Evolutionary conservation across 2,113 vertebrate species (phyloP), one percentile per base, ranked within the genome.

Genomic region (Erpornis zantholeuca): DNA sequence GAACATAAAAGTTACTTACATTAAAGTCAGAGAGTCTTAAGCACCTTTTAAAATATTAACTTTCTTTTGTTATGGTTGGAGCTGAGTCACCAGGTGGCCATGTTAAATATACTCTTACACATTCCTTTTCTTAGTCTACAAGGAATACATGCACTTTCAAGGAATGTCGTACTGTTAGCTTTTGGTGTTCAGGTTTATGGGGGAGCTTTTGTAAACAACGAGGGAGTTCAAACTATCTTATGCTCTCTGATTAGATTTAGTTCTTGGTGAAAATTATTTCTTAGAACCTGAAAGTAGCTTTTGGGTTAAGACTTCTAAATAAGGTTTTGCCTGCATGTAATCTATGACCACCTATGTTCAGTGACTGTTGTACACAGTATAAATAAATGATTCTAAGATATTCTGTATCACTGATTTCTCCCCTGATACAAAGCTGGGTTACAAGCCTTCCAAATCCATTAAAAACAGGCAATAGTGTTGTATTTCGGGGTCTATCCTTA

Each of bases 51-150:
- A 96, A 97, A 93, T 82, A 85, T 38, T 92, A 89, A 60, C 81
- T 92, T 88, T 90, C 66, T 79, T 80, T 85, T 91, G 78, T 87
- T 94, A 69, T 86, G 71, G 38, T 85, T 86, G 50, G 29, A 96
- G 56, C 29, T 2, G 35, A 95, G 68, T 90, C 71, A 88, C 82
- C 93, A 92, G 87, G 89, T 96, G 93, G 84, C 82, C 75, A 71
- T 68, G 57, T 89, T 91, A 91, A 96, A 95, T 94, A 73, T 82
- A 95, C 88, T 83, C 84, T 91, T 91, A 82, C 59, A 85, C 89
- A 92, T 96, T 96, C 89, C 70, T 95, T 94, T 88, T 86, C 79
- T 88, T 54, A 85, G 70, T 85, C 94, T 85, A 28, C 6, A 5
- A 88, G 87, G 78, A 91, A 91, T 86, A 90, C 28, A 70, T 80